Evolutionary conservation across 2,113 vertebrate species (phyloP), one percentile per base, ranked within the genome.

Genomic region (Limanda limanda): DNA sequence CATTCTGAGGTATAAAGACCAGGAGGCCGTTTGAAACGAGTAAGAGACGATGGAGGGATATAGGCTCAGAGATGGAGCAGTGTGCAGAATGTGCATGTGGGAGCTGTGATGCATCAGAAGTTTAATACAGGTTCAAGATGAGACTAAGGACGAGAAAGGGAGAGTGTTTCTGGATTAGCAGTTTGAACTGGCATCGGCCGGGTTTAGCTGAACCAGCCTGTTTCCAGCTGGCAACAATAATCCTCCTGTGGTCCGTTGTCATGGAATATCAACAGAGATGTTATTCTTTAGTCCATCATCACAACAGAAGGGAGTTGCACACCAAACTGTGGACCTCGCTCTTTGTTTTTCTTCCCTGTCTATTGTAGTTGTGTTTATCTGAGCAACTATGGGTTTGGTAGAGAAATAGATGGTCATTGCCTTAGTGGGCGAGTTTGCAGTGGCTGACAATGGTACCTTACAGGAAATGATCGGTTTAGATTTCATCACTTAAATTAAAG

Each of bases 301-400:
- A 84, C 88, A 94, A 94, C 93, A 92, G 88, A 87, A 91, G 83
- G 87, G 90, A 91, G 93, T 91, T 89, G 94, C 86, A 92, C 68
- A 64, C 56, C 48, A 88, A 83, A 86, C 83, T 68, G 83, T 88
- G 83, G 86, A 85, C 80, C 83, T 90, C 76, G 76, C 78, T 64
- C 71, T 76, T 89, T 77, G 62, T 85, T 80, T 74, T 77, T 66
- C 12, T 54, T 27, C 25, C 25, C 13, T 59, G 78, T 78, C 72
- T 72, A 68, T 90, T 86, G 85, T 78, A 58, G 21, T 74, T 51
- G 4, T 85, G 84, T 86, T 85, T 89, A 74, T 85, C 66, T 21
- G 52, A 85, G 56, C 42, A 76, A 74, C 60, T 0, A 3, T 61
- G 25, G 75, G 54, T 76, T 71, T 79, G 56, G 58, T 82, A 17